Evolutionary conservation across 2,113 vertebrate genomes (phyloP).

Genomic region (Syngnathus floridae): DNA sequence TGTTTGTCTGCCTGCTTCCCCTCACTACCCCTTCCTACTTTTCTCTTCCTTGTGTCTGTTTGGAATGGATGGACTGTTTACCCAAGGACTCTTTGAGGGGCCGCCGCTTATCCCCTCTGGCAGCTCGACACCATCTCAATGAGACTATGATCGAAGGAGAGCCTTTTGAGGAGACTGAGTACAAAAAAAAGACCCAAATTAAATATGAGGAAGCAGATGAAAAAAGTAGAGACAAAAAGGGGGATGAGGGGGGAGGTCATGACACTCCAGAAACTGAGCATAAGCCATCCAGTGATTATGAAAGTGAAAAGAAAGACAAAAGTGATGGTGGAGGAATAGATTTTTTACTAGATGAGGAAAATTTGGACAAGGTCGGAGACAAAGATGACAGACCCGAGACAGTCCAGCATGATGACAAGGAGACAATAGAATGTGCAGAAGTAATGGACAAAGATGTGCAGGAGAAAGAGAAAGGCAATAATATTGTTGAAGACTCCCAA

Average conservation of each 20-base stretch:
- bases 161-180: not conserved
- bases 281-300: constrained; percentile 14
- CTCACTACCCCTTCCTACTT: constrained; percentile 28
- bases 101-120: constrained; percentile 32
- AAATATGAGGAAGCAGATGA: constrained; percentile 21
- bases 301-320: not conserved
- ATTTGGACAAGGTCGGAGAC: constrained; percentile 5
- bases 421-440: not conserved
- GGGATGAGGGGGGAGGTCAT: constrained; percentile 11
- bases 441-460: constrained; percentile 1
- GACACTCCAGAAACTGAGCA: constrained; percentile 14
- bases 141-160: not conserved
- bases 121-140: constrained; percentile 31
- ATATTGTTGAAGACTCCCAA: constrained; percentile 23
- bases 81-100: constrained; percentile 58
- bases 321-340: constrained; percentile 7
- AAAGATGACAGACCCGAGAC: constrained; percentile 6
- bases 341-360: constrained; percentile 1
- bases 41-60: constrained; percentile 34
- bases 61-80: constrained; percentile 28
- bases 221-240: not conserved
- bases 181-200: constrained; percentile 10
- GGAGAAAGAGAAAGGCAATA: constrained; percentile 12
- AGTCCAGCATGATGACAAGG: constrained; percentile 3
- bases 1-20: constrained; percentile 20